Percentiles rank a stretch among this genome's conserved stretches.
phyloP scores from a whole-genome alignment of 2,888 invertebrate species.

The Pterostichus niger region DNA sequence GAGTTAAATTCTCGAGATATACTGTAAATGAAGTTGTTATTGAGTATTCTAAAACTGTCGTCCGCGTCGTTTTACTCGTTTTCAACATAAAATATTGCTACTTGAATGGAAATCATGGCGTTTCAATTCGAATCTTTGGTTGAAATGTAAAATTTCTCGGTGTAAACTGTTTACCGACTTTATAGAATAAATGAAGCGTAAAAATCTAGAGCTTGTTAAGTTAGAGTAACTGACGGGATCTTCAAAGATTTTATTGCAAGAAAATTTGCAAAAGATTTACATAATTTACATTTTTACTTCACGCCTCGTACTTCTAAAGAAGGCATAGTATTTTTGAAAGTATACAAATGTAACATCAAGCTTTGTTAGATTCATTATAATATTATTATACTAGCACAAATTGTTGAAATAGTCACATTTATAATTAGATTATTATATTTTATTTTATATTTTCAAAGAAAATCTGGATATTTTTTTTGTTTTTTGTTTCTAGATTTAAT shows the following conservation, averaged over 20 bases:
- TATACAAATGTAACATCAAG: too few relatives aligned
- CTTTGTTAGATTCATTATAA: too few relatives aligned
- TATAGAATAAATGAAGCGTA: not conserved
- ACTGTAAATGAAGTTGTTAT: constrained; percentile 67
- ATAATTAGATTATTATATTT: too few relatives aligned
- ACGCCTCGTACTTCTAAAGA: too few relatives aligned
- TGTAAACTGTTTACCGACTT: constrained; percentile 25
- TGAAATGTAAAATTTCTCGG: constrained; percentile 7
- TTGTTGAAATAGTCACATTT: too few relatives aligned
- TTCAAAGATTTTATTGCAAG: constrained; percentile 21
- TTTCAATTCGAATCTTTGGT: constrained; percentile 53
- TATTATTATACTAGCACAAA: too few relatives aligned
- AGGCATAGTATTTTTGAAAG: too few relatives aligned
- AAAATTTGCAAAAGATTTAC: constrained; percentile 11
- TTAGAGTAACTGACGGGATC: constrained; percentile 15
- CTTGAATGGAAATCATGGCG: constrained; percentile 40
- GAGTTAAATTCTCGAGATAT: constrained; percentile 60
- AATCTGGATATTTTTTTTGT: too few relatives aligned
- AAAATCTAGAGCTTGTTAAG: constrained; percentile 38
- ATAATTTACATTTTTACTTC: constrained; percentile 16
- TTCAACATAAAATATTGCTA: constrained; percentile 49
- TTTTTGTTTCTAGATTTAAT: too few relatives aligned
- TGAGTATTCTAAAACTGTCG: constrained; percentile 62
- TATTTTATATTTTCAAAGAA: too few relatives aligned
- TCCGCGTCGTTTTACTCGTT: constrained; percentile 46